Base-by-base conservation (phyloP, 2,888 invertebrate species). In the Amblyjoppa fuscipennis region DNA sequence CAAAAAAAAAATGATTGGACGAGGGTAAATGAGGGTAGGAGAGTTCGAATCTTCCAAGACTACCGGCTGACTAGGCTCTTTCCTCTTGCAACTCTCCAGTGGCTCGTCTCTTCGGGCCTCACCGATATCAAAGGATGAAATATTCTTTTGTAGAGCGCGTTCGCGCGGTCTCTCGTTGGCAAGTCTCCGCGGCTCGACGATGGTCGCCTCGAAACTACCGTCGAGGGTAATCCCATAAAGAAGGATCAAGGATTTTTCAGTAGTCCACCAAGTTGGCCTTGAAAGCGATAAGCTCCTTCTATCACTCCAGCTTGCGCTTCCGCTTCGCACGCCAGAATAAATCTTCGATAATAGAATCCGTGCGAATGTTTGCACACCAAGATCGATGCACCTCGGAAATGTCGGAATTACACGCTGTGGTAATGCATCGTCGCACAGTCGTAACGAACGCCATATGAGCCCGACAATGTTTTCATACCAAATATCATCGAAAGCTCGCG, bases 341-440 rank as follows among this genome's bases (percentile, higher is more conserved):
- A 83, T 82, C 56, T 13, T 28, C 38, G 76, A 56, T 83, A 68
- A 73, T 73, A 38, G 41, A 83, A 73, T 77, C 71, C n/a, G 13
- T n/a, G 34, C 56, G 53, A 34, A 66, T 73, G 66, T 77, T 77
- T 77, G 64, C 45, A 6, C 53, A 56, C 34, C 53, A 9, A 49
- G 59, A 56, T 13, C 45, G 28, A 70, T 61, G 68, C 45, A 49
- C 56, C 45, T 79, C 41, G 64, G 51, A 45, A 75, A 51, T 51
- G 28, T 59, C 7, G 45, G 28, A 38, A 66, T 56, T 25, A 34
- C 53, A n/a, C 51, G 13, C 38, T 28, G 56, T 25, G 45, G 31
- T 25, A 34, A 34, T 3, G 38, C 41, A 31, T 41, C 70, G 28
- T 66, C 56, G 41, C 31, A 28, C 20, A 38, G 4, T 59, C 5